phyloP scores from a whole-genome alignment of 2,113 vertebrate species.

The Cyanoliseus patagonus region DNA sequence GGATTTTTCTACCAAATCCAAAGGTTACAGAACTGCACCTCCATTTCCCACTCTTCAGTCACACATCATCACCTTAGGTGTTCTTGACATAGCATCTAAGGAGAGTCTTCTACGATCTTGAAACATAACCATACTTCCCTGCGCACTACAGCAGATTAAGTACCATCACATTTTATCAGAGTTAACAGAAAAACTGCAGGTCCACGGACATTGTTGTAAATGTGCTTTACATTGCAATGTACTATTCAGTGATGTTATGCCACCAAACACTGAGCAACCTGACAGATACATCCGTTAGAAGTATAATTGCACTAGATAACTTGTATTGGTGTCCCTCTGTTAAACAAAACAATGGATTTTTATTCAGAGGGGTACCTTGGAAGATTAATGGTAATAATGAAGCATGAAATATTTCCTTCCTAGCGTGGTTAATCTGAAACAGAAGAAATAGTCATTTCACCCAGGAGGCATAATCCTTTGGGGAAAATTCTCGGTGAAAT shows the following conservation, averaged over 20 bases:
- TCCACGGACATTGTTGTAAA: neutral
- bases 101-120: fast-evolving
- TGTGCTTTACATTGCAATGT: neutral
- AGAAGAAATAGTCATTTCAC: constrained; percentile 58
- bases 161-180: neutral
- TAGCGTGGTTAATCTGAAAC: constrained; percentile 50
- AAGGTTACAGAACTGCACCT: neutral
- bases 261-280: neutral
- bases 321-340: constrained; percentile 34
- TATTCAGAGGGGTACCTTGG: constrained; percentile 62
- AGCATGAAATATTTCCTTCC: constrained; percentile 64
- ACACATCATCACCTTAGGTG: neutral
- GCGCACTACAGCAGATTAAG: neutral
- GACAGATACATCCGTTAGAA: constrained; percentile 56
- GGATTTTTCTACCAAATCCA: neutral
- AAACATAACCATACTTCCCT: neutral
- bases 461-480: constrained; percentile 58
- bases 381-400: constrained; percentile 69
- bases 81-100: neutral
- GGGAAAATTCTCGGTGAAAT: constrained; percentile 29
- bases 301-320: constrained; percentile 47
- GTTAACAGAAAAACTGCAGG: neutral
- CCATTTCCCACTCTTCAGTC: neutral
- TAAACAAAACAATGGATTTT: constrained; percentile 65
- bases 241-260: neutral